Base-by-base conservation (phyloP, 2,888 invertebrate genomes). In the Tyria jacobaeae region DNA sequence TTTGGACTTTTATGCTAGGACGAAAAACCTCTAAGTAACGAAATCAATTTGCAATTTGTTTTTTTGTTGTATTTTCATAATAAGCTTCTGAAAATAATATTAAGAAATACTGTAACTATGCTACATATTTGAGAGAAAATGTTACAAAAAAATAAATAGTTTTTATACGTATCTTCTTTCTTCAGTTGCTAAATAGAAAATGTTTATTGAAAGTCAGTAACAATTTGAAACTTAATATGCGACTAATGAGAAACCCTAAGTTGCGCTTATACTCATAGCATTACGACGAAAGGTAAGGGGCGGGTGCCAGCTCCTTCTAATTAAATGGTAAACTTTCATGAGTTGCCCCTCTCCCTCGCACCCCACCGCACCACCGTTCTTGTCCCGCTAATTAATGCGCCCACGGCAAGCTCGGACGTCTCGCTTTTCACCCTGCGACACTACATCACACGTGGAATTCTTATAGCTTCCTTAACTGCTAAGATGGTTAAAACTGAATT, bases 251-350 rank as follows among this genome's bases (percentile, higher is more conserved):
- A 87, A 85, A 83, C 85, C 88, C 85, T 89, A 89, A 89, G 86
- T 89, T 85, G 84, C 76, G 84, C 85, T 87, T 85, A 86, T 87
- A 87, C 87, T 86, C 86, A 85, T 80, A 82, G 86, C 82, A 85
- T 89, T 87, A 90, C 87, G 85, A 87, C 87, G 89, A 89, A 87
- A 89, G 91, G 89, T 88, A 84, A 83, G 85, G 88, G 86, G 86
- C 65, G 81, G 83, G 80, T 68, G 83, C 82, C 80, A 84, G 86
- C 87, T 85, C 88, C 83, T 90, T 89, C 92, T 94, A 94, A 94
- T 94, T 94, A 94, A 93, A 92, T 92, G 93, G 93, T 93, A 92
- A 94, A 93, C 93, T 94, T 92, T 92, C 91, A 92, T 90, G 92
- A 90, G 88, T 78, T 84, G 80, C 84, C 85, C 86, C 81, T 78